Percentiles rank a stretch among this genome's conserved stretches.
These are phyloP conservation scores for Phrynocephalus guinanensis DNA, from an alignment of 2,797 vertebrate species.

Conservation along the genomic window DNA sequence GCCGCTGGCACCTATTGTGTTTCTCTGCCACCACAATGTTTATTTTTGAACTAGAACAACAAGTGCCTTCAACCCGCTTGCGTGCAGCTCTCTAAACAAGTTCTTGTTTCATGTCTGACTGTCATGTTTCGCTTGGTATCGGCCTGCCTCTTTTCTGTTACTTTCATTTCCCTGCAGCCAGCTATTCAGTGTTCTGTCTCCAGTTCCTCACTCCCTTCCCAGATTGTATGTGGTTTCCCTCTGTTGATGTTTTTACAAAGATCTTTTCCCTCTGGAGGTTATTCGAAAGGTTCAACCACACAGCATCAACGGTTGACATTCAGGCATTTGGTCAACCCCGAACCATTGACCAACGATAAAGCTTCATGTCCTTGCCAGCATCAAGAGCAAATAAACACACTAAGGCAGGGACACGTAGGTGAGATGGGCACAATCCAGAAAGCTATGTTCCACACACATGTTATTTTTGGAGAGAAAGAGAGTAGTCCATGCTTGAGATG, in stretches of 20 bases:
- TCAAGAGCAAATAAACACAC: background rate
- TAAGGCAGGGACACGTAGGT: background rate
- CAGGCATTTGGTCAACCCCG: background rate
- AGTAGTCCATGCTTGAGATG: no score
- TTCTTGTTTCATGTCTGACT: background rate
- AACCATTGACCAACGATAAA: background rate
- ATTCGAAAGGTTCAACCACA: conserved; percentile 3
- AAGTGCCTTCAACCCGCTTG: background rate
- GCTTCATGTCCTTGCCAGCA: background rate
- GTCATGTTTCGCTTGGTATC: background rate
- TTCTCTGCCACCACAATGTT: background rate
- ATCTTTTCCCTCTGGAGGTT: background rate
- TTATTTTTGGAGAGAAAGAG: background rate
- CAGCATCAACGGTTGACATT: background rate
- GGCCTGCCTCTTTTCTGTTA: background rate
- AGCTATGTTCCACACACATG: conserved; percentile 1
- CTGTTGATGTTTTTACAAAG: background rate
- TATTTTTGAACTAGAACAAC: no score
- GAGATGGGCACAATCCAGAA: background rate
- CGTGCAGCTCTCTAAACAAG: background rate
- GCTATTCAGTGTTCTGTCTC: background rate
- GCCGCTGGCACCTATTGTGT: background rate
- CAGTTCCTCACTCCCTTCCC: background rate
- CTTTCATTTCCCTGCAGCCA: no score
- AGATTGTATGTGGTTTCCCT: background rate